Conservation (phyloP, 2,797 vertebrate species). For the Pogonophryne albipinna region DNA sequence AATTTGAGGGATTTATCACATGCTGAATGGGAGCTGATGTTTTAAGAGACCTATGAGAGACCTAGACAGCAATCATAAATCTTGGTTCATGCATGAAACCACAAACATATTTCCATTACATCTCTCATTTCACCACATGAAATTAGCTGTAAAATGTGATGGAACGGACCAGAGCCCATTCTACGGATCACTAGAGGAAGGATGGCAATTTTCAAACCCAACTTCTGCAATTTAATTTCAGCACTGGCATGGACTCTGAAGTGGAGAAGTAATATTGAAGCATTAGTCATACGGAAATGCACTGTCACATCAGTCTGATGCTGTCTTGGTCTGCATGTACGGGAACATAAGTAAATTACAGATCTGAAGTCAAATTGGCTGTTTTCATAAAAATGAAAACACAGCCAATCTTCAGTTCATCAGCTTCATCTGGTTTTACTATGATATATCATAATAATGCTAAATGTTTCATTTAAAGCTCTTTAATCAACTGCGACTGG, state of each 20-base stretch:
- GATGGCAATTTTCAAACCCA: slow-evolving; percentile 58
- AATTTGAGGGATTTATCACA: slow-evolving; percentile 76
- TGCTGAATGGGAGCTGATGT: slow-evolving; percentile 71
- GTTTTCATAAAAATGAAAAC: slow-evolving; percentile 34
- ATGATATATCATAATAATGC: slow-evolving; percentile 58
- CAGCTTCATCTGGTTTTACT: slow-evolving; percentile 58
- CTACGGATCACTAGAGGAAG: slow-evolving; percentile 54
- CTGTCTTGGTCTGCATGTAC: slow-evolving; percentile 14
- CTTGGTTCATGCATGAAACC: slow-evolving; percentile 72
- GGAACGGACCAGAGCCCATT: slow-evolving; percentile 61
- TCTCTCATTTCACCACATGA: slow-evolving; percentile 63
- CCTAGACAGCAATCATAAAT: slow-evolving; percentile 76
- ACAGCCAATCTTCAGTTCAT: background rate
- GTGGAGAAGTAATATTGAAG: slow-evolving; percentile 47
- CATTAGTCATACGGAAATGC: slow-evolving; percentile 55
- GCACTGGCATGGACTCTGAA: slow-evolving; percentile 36
- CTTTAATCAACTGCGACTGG: slow-evolving; percentile 55
- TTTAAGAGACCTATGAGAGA: slow-evolving; percentile 70
- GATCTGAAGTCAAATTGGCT: background rate
- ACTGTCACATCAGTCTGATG: slow-evolving; percentile 30
- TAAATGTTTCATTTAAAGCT: slow-evolving; percentile 48
- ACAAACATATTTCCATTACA: slow-evolving; percentile 79
- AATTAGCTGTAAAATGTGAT: slow-evolving; percentile 76
- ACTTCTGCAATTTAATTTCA: slow-evolving; percentile 60
- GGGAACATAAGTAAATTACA: slow-evolving; percentile 38